A percentile compares a stretch with the other conserved stretches of the same genome.
phyloP scores from a whole-genome alignment of 2,113 vertebrate species.

The Heterotilapia buettikoferi region DNA sequence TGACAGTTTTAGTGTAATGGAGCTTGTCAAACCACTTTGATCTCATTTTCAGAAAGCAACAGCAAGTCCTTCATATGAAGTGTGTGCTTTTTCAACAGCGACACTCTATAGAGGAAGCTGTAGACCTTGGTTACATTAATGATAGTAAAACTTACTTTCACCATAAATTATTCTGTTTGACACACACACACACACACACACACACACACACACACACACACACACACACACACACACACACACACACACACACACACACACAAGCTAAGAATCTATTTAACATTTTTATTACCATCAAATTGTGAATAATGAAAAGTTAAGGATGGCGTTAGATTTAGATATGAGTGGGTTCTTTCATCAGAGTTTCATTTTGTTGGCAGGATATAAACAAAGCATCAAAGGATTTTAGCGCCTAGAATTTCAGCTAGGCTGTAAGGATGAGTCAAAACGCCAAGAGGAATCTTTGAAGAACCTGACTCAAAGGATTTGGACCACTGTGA shows the following conservation, averaged over 20 bases:
- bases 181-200: neutral
- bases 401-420: neutral
- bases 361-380: neutral
- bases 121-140: neutral
- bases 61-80: neutral
- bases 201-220: neutral
- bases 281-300: neutral
- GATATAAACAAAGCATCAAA: neutral
- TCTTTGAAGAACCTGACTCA: neutral
- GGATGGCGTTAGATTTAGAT: neutral
- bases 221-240: neutral
- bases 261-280: neutral
- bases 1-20: neutral
- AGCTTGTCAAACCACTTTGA: neutral
- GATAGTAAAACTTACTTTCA: neutral
- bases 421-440: neutral
- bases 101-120: neutral
- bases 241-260: neutral
- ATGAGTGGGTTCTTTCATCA: neutral
- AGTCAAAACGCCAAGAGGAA: neutral
- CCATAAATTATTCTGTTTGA: neutral
- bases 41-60: neutral
- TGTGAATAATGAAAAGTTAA: neutral
- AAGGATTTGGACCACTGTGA: neutral
- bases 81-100: neutral